Conservation (phyloP, 2,113 vertebrate genomes). For the Prionailurus viverrinus region DNA sequence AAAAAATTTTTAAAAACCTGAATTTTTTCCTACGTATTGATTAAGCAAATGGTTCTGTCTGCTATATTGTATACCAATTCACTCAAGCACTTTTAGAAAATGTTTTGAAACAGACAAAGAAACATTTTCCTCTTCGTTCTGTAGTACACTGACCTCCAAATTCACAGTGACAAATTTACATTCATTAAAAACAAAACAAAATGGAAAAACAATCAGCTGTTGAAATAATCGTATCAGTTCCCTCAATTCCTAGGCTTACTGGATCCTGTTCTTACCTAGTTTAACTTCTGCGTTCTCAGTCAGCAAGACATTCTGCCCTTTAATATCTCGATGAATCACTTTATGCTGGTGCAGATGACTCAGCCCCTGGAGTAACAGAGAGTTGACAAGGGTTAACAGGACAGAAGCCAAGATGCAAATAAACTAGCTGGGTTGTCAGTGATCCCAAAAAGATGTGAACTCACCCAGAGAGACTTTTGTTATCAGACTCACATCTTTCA, state of each 20-base stretch:
- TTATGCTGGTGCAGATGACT: constrained; percentile 99
- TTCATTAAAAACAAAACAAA: not conserved
- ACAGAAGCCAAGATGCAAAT: constrained; percentile 71
- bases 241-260: not conserved
- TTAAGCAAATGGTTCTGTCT: not conserved
- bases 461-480: not conserved
- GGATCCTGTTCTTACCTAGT: constrained; percentile 90
- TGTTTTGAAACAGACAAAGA: constrained; percentile 2
- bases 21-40: not conserved
- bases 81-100: not conserved
- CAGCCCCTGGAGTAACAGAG: constrained; percentile 92
- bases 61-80: not conserved
- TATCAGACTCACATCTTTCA: constrained; percentile 59
- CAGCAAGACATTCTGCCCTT: constrained; percentile 98
- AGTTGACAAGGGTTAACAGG: constrained; percentile 75
- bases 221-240: not conserved
- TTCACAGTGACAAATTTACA: not conserved
- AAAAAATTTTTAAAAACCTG: too few species aligned
- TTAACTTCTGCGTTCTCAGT: constrained; percentile 99
- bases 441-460: not conserved
- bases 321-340: constrained; percentile 99
- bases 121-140: constrained; percentile 22
- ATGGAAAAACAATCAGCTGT: not conserved
- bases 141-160: not conserved
- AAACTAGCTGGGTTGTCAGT: constrained; percentile 60